Evolutionary conservation across 2,797 vertebrate genomes (phyloP), one percentile per base, ranked within the genome.

Genomic region (Anableps anableps): DNA sequence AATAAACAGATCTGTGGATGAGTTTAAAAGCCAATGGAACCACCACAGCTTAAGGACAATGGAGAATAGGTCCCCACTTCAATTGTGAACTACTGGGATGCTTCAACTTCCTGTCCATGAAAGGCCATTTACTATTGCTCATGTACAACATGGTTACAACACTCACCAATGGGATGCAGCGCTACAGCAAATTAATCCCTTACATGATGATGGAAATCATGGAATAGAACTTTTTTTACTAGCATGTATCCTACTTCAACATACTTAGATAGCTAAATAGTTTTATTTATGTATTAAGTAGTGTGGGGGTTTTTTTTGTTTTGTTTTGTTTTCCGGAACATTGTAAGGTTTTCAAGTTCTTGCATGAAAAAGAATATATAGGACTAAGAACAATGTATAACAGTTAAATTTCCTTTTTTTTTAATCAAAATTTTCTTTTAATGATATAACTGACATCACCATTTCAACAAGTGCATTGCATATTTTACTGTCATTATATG

Each of bases 21-120:
- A 76, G 70, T 81, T 72, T 51, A n/a, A 60, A 0, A 76, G 47
- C 36, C 68, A 80, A 38, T 80, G 73, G 78, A 80, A 75, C 36
- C 8, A 76, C 68, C 74, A 76, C 80, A 81, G 73, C 9, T 74
- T 79, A 38, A 74, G 45, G n/a, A 81, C 80, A 72, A 45, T 64
- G 74, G 51, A 71, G 34, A 51, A 48, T 0, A 41, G 34, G 3
- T 80, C 79, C 29, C 79, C 74, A 60, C 50, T 79, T 6, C 68
- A 76, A 47, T 53, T 80, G 66, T 80, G 74, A 74, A 80, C 51
- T 47, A 16, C 34, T 53, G 74, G 31, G 45, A 76, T 76, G 51
- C 26, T 76, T 13, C 62, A 43, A 34, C 74, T 80, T 60, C 41
- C 29, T 71, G 48, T 47, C 9, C 3, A 68, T 53, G 34, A 53